These are phyloP conservation scores for Acridotheres tristis DNA, from an alignment of 2,797 vertebrate genomes.

Conservation along the genomic window DNA sequence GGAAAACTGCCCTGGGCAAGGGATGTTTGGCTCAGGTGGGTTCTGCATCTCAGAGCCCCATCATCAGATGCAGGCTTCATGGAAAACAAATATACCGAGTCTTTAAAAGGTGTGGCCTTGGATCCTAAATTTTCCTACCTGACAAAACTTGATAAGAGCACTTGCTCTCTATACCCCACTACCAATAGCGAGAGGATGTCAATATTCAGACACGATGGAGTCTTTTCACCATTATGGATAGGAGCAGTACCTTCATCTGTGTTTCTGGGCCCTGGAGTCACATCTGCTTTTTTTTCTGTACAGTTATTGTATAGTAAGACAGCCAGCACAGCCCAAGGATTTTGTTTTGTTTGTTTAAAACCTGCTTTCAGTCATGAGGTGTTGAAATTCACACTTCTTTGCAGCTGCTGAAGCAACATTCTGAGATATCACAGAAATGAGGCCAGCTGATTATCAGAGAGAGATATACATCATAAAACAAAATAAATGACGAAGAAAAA, in stretches of 20 bases:
- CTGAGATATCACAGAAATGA: not conserved
- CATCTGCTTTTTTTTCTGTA: not conserved
- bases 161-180: not conserved
- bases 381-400: constrained; percentile 16
- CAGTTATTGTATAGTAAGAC: not conserved
- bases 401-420: not conserved
- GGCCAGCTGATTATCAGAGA: not conserved
- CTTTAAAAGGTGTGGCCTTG: not conserved
- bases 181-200: not conserved
- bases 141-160: not conserved
- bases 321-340: not conserved
- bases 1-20: not conserved
- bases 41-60: not conserved
- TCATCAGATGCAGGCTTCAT: not conserved
- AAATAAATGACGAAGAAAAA: not conserved
- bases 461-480: not conserved
- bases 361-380: not conserved
- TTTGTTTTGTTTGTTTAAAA: constrained; percentile 1
- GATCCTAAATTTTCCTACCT: not conserved
- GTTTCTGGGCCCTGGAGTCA: not conserved
- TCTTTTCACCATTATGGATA: not conserved
- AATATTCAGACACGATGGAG: not conserved
- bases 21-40: not conserved
- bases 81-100: not conserved
- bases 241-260: not conserved